Evolutionary conservation across 2,888 invertebrate genomes (phyloP).

Genomic region (Dryadula phaetusa): DNA sequence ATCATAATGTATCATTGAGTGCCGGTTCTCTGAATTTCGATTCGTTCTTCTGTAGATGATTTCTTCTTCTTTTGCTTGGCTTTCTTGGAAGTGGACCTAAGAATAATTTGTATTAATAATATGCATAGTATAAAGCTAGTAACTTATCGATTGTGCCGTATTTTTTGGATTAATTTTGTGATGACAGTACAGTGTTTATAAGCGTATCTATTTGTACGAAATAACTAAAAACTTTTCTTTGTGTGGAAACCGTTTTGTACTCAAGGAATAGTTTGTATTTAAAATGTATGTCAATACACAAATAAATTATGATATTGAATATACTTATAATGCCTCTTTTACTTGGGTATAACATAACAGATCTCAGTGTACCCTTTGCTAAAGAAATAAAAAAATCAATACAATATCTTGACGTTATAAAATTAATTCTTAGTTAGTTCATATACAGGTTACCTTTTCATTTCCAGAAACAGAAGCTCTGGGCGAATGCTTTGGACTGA

Average conservation of each 20-base stretch:
- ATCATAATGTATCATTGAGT: conserved; percentile 82
- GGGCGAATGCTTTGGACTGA: conserved; percentile 79
- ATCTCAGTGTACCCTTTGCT: no score
- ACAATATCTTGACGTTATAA: neutral
- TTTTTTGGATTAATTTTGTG: no score
- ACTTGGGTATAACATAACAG: no score
- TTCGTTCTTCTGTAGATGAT: conserved; percentile 73
- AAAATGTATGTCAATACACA: no score
- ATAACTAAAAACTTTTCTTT: no score
- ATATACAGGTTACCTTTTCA: conserved; percentile 64
- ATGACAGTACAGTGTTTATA: no score
- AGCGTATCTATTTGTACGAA: no score
- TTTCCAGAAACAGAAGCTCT: conserved; percentile 58
- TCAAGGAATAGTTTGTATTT: no score
- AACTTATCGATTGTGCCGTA: neutral
- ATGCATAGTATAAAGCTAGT: neutral
- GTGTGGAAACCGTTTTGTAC: no score
- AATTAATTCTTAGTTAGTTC: neutral
- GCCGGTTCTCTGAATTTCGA: conserved; percentile 74
- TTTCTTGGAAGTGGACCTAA: conserved; percentile 79
- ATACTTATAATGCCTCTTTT: neutral
- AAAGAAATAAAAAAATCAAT: neutral
- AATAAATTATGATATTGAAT: no score
- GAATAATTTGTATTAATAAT: neutral
- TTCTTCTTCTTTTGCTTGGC: conserved; percentile 64